phyloP scores from a whole-genome alignment of 2,797 vertebrate species.

The Thunnus albacares region DNA sequence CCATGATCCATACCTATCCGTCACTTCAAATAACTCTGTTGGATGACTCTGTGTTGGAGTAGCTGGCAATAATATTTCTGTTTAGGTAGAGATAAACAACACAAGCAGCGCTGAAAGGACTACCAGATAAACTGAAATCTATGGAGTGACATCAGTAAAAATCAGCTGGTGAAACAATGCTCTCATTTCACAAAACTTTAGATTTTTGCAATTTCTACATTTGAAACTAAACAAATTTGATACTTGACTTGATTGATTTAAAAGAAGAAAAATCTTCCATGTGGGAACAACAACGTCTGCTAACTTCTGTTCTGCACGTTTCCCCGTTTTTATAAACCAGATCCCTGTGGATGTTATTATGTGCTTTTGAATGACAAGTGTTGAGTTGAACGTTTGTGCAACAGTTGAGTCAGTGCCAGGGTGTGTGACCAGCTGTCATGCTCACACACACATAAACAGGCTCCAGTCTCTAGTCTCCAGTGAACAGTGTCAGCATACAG shows the following conservation, averaged over 20 bases:
- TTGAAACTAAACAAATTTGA: neutral
- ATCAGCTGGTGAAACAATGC: neutral
- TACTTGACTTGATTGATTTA: slow-evolving; percentile 13
- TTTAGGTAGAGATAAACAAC: slow-evolving; percentile 71
- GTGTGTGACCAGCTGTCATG: slow-evolving; percentile 75
- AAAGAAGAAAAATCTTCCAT: slow-evolving; percentile 17
- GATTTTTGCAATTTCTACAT: slow-evolving; percentile 8
- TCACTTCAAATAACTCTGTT: slow-evolving; percentile 78
- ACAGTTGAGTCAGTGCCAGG: slow-evolving; percentile 69
- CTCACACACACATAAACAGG: slow-evolving; percentile 51
- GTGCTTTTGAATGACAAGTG: slow-evolving; percentile 74
- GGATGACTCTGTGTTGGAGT: slow-evolving; percentile 61
- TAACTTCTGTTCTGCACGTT: slow-evolving; percentile 37
- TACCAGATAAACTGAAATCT: slow-evolving; percentile 20
- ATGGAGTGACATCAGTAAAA: neutral
- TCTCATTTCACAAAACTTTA: neutral
- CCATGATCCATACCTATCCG: slow-evolving; percentile 83
- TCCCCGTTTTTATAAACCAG: slow-evolving; percentile 45
- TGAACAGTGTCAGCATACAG: slow-evolving; percentile 62
- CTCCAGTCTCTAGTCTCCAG: slow-evolving; percentile 49
- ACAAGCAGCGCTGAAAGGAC: slow-evolving; percentile 6
- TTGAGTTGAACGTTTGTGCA: slow-evolving; percentile 74
- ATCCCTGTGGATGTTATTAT: slow-evolving; percentile 69
- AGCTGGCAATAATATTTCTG: slow-evolving; percentile 67
- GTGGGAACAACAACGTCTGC: neutral